These are phyloP conservation scores for Enteromius thamalakanensis DNA, from an alignment of 2,797 vertebrate species.

Conservation along the genomic window DNA sequence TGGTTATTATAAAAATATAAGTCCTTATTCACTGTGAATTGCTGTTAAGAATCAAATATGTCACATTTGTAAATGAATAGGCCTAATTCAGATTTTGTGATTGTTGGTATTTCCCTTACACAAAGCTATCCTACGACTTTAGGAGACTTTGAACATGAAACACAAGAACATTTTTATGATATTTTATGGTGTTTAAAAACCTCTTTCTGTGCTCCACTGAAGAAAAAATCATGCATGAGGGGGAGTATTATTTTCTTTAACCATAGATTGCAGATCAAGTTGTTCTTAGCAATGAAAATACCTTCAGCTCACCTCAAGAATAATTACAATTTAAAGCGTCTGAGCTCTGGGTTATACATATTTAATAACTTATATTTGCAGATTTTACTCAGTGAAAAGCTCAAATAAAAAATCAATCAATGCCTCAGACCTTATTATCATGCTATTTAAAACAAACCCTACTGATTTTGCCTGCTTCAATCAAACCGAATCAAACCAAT, in stretches of 20 bases:
- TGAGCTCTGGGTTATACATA: no score
- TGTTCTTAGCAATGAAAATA: slow-evolving; percentile 48
- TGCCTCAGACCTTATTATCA: slow-evolving; percentile 4
- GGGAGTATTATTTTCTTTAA: not conserved
- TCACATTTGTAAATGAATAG: no score
- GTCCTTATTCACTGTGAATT: not conserved
- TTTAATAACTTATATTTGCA: slow-evolving; percentile 13
- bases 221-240: no score
- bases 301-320: not conserved
- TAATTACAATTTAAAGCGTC: not conserved
- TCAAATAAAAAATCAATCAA: not conserved
- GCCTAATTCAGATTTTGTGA: not conserved
- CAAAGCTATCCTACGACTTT: not conserved
- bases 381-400: not conserved
- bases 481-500: not conserved
- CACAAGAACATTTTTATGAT: not conserved
- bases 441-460: not conserved
- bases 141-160: not conserved
- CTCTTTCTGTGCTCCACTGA: not conserved
- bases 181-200: not conserved
- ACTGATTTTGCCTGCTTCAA: not conserved
- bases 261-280: slow-evolving; percentile 52
- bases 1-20: not conserved
- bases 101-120: not conserved
- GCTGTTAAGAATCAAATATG: no score